Percentiles rank a stretch among this genome's conserved stretches.
Evolutionary conservation across 2,888 invertebrate species (phyloP).

Genomic region (Sphinx pinastri): DNA sequence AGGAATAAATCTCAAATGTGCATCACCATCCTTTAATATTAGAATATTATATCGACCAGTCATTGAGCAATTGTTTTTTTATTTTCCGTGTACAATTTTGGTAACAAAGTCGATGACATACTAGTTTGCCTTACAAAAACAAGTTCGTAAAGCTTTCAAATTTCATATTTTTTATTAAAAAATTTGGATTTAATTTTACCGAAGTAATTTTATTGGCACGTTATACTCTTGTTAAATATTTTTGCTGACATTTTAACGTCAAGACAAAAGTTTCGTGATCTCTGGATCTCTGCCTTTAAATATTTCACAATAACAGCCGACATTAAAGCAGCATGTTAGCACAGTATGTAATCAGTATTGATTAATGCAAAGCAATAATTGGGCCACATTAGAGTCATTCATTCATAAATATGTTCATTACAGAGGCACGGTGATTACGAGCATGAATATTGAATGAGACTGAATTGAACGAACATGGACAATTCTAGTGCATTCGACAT

Average conservation of each 20-base stretch:
- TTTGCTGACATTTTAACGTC: neutral
- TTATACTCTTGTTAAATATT: neutral
- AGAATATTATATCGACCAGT: no score
- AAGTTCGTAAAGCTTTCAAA: no score
- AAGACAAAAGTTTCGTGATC: neutral
- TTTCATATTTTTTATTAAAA: no score
- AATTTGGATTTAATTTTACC: neutral
- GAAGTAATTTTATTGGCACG: neutral
- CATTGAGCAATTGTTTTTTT: no score
- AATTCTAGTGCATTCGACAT: slow-evolving; percentile 13
- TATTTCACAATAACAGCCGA: neutral
- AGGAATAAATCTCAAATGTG: no score
- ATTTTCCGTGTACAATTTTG: no score
- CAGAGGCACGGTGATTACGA: slow-evolving; percentile 47
- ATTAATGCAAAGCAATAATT: slow-evolving; percentile 30
- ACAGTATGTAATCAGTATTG: slow-evolving; percentile 11
- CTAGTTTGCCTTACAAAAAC: no score
- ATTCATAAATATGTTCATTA: slow-evolving; percentile 42
- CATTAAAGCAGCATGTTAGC: neutral
- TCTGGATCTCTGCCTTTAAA: neutral
- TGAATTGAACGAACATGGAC: slow-evolving; percentile 18
- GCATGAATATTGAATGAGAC: slow-evolving; percentile 53
- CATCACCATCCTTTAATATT: no score
- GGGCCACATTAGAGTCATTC: slow-evolving; percentile 38
- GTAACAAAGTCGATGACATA: no score